Conservation (phyloP, 1,140 invertebrate genomes). For the Polyergus mexicanus region DNA sequence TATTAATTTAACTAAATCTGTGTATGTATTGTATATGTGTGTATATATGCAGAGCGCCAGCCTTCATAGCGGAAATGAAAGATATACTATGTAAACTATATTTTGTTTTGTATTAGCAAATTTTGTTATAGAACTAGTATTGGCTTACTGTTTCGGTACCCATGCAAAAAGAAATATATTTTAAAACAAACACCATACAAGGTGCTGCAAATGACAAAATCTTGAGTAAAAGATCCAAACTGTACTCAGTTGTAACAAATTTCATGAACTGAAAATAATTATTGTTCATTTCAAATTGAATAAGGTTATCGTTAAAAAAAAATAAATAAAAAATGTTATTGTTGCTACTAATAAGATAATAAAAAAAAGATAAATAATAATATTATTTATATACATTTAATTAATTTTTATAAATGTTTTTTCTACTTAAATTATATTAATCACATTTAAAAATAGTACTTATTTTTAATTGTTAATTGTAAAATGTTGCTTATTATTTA, state of each 20-base stretch:
- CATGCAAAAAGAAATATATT: conserved; percentile 32
- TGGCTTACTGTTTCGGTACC: conserved; percentile 28
- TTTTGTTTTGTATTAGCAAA: background rate
- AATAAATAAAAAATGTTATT: too few relatives aligned
- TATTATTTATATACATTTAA: too few relatives aligned
- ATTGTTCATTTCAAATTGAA: background rate
- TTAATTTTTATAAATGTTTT: too few relatives aligned
- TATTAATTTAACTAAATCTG: background rate
- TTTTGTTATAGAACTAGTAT: background rate
- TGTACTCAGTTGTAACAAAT: conserved; percentile 51
- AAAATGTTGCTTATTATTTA: too few relatives aligned
- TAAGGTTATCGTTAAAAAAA: too few relatives aligned
- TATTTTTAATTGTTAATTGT: too few relatives aligned
- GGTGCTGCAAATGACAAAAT: conserved; percentile 30
- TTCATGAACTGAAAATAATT: conserved; percentile 41
- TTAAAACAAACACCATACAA: conserved; percentile 36
- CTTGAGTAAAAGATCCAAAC: conserved; percentile 39
- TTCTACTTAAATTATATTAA: too few relatives aligned
- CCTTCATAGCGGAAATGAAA: background rate
- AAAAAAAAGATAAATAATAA: too few relatives aligned
- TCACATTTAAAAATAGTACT: too few relatives aligned
- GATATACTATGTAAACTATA: background rate
- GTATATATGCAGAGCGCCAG: background rate
- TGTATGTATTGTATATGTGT: too few relatives aligned
- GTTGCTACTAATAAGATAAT: too few relatives aligned